Evolutionary conservation across 1,140 invertebrate genomes (phyloP).

Genomic region (Potamilus streckersoni): DNA sequence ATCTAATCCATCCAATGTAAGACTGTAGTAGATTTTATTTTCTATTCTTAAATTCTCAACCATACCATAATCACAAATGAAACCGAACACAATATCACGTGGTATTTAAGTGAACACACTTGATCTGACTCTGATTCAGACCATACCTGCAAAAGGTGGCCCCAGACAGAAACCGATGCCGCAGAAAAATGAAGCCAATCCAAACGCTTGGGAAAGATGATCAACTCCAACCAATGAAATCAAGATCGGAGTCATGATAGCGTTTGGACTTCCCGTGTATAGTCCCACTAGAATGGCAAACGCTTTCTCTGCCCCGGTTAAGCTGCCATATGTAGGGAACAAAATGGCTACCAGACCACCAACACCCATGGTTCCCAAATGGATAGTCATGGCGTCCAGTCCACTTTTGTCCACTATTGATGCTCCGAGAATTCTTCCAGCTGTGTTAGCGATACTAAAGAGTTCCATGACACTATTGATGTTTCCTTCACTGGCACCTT

Average conservation of each 20-base stretch:
- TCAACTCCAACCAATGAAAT: conserved; percentile 16
- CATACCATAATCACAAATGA: too few species aligned
- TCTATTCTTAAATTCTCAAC: too few species aligned
- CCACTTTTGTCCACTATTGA: background rate
- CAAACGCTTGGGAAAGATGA: conserved; percentile 18
- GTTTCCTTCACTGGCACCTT: conserved; percentile 1
- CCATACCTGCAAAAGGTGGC: conserved; percentile 14
- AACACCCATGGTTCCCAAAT: conserved; percentile 7
- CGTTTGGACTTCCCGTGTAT: conserved; percentile 19
- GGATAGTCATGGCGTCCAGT: conserved; percentile 8
- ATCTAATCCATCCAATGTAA: too few species aligned
- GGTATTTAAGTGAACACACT: too few species aligned
- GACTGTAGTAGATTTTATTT: too few species aligned
- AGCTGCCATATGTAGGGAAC: conserved; percentile 7
- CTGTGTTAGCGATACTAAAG: conserved; percentile 20
- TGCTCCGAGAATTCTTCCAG: conserved; percentile 13
- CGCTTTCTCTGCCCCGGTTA: background rate
- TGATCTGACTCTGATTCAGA: background rate
- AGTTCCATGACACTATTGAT: conserved; percentile 19
- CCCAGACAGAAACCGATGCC: conserved; percentile 12
- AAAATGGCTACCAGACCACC: conserved; percentile 5
- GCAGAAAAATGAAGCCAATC: conserved; percentile 17
- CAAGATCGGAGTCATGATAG: conserved; percentile 23
- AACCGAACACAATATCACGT: too few species aligned
- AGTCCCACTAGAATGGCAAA: conserved; percentile 16